Conservation (phyloP, 2,113 vertebrate species). For the Ceyx melanurus region DNA sequence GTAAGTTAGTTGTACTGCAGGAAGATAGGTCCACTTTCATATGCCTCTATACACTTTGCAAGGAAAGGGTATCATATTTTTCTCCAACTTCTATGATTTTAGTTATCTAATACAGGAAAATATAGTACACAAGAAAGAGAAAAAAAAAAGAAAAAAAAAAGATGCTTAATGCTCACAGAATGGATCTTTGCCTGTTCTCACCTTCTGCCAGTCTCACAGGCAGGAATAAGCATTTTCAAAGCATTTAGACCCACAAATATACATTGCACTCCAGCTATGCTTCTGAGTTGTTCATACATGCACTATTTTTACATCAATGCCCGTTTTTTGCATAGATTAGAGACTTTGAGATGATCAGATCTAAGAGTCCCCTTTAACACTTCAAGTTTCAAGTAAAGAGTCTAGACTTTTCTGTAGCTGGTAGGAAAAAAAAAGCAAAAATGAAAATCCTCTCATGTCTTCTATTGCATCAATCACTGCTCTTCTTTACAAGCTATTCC, state of each 20-base stretch:
- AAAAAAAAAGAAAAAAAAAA: neutral
- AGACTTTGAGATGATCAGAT: slow-evolving; percentile 54
- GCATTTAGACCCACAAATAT: slow-evolving; percentile 41
- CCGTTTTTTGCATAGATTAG: slow-evolving; percentile 60
- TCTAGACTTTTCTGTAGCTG: slow-evolving; percentile 63
- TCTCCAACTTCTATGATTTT: neutral
- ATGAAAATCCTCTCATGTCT: slow-evolving; percentile 62
- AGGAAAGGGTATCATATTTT: neutral
- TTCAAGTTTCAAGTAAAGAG: slow-evolving; percentile 66
- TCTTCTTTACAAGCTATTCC: slow-evolving; percentile 69
- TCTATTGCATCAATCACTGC: slow-evolving; percentile 63
- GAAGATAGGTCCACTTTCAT: neutral
- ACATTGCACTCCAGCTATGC: slow-evolving; percentile 37
- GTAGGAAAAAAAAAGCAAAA: neutral
- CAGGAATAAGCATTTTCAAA: slow-evolving; percentile 51
- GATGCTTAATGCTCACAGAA: neutral
- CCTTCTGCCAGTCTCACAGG: slow-evolving; percentile 33
- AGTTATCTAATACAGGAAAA: neutral
- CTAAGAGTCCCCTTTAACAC: slow-evolving; percentile 61
- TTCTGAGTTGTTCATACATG: slow-evolving; percentile 45
- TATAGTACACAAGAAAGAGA: neutral
- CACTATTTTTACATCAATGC: slow-evolving; percentile 67
- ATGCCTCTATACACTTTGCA: neutral
- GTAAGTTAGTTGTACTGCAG: neutral
- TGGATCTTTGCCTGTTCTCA: slow-evolving; percentile 26